These are phyloP conservation scores for Myotis brandtii DNA, from an alignment of 2,113 vertebrate species.

Conservation along the genomic window DNA sequence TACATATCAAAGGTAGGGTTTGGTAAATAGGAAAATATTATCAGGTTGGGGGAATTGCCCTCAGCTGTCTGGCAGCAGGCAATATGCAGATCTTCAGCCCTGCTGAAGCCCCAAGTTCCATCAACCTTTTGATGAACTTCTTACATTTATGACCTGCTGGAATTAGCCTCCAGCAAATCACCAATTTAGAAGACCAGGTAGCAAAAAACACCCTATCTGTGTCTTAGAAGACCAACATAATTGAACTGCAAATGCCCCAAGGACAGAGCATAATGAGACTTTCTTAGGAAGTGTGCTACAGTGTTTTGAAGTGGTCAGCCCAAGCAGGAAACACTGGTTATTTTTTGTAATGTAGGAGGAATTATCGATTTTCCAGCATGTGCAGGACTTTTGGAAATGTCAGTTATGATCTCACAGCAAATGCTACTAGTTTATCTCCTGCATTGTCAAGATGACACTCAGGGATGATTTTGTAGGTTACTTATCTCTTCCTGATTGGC, in stretches of 20 bases:
- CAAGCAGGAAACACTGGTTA: neutral
- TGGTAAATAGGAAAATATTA: too few relatives aligned
- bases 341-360: neutral
- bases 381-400: neutral
- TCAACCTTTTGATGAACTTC: too few relatives aligned
- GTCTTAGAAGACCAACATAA: neutral
- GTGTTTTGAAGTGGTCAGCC: neutral
- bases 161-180: too few relatives aligned
- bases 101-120: too few relatives aligned
- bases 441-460: neutral
- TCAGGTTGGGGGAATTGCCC: too few relatives aligned
- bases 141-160: too few relatives aligned
- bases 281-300: neutral
- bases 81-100: too few relatives aligned
- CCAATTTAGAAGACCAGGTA: too few relatives aligned
- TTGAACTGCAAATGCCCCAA: neutral
- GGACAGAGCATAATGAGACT: neutral
- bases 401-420: neutral
- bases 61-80: too few relatives aligned
- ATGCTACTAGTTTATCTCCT: neutral
- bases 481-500: neutral
- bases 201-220: too few relatives aligned
- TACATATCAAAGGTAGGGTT: too few relatives aligned
- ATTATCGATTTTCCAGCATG: neutral
- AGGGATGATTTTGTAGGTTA: neutral